Base-by-base conservation (phyloP, 2,113 vertebrate genomes). In the Panthera leo region DNA sequence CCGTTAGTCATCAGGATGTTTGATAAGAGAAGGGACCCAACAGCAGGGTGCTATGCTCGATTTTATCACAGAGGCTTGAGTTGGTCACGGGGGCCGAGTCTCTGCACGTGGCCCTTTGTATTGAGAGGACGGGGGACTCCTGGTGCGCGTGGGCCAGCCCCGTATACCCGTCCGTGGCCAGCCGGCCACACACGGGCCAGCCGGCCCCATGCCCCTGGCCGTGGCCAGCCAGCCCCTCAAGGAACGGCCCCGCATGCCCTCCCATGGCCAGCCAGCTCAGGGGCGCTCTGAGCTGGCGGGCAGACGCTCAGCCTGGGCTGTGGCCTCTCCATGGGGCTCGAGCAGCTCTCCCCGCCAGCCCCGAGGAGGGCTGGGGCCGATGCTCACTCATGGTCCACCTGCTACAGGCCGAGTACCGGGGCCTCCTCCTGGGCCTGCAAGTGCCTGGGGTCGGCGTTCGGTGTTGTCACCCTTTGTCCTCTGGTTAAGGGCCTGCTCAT, bases 391-490 rank as follows among this genome's bases (percentile, higher is more conserved):
- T 3, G 5, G 39, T 29, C 73, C 23, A 3, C 39, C 23, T 25
- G 39, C 73, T 27, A 9, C 39, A 75, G 71, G 71, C 3, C 73
- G 5, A 0, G 19, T 19, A 36, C 19, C 39, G 36, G 70, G 70
- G 19, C 70, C 10, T 73, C 70, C 36, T 73, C 1, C 14, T 8
- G 23, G 31, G 39, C 34, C 39, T 8, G 8, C 16, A 29, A 29
- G 15, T 18, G 16, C 34, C 61, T 21, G 18, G 36, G 73, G 8
- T 6, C 7, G 29, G 34, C 27, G 5, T 18, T 55, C 10, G 42
- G 15, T 16, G 1, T 12, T 4, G 9, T 48, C 5, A 4, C 4
- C 10, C 0, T 5, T 7, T 3, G 53, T 10, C 73, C 21, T 61
- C 76, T 27, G 25, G 34, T 9, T 31, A 36, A 15, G n/a, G 36